Evolutionary conservation across 2,888 invertebrate genomes (phyloP).

Genomic region (Spilarctia lutea): DNA sequence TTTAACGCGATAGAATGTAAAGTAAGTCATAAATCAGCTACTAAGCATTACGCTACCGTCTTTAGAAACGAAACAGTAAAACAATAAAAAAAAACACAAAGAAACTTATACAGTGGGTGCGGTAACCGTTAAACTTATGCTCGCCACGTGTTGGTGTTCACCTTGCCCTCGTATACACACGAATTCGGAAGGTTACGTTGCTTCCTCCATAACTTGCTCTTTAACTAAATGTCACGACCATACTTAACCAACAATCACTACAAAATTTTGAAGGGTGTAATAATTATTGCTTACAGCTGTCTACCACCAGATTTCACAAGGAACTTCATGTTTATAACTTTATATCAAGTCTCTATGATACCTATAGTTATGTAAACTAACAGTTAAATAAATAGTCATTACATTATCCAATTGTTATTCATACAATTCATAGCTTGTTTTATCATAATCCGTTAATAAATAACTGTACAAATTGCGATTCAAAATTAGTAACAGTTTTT

Average conservation of each 20-base stretch:
- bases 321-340: not conserved
- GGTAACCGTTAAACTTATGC: conserved; percentile 30
- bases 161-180: conserved; percentile 33
- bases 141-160: conserved; percentile 30
- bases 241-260: conserved; percentile 8
- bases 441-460: conserved; percentile 9
- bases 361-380: not conserved
- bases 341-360: not conserved
- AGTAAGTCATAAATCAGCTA: not conserved
- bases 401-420: conserved; percentile 2
- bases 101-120: conserved; percentile 35
- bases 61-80: not conserved
- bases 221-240: conserved; percentile 45
- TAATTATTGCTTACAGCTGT: conserved; percentile 1
- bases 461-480: conserved; percentile 9
- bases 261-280: conserved; percentile 3
- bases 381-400: not conserved
- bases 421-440: conserved; percentile 3
- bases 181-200: conserved; percentile 35
- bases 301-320: conserved; percentile 1
- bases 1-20: not conserved
- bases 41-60: not conserved
- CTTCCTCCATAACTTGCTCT: conserved; percentile 42
- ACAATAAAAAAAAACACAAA: conserved; percentile 21
- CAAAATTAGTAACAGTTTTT: conserved; percentile 13